Conservation (phyloP, 2,797 vertebrate genomes). For the Amblyopsis hoosieri region DNA sequence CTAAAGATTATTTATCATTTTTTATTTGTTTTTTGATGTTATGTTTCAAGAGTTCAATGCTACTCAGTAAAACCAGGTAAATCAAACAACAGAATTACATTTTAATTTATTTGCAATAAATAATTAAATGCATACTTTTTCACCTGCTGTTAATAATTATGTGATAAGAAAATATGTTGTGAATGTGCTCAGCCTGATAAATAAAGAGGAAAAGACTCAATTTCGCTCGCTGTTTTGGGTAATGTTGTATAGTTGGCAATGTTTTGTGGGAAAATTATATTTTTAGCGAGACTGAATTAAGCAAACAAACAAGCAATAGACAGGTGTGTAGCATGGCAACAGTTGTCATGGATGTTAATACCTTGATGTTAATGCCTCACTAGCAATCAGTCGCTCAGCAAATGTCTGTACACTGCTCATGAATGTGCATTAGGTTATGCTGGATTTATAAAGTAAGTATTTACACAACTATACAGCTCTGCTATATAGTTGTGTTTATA, state of each 20-base stretch:
- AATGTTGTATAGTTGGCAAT: neutral
- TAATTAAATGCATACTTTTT: no score
- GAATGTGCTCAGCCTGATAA: neutral
- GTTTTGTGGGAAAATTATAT: constrained; percentile 2
- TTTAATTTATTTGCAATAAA: no score
- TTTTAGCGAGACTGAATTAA: neutral
- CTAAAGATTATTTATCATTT: no score
- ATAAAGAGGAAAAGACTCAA: neutral
- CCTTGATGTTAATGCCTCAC: constrained; percentile 15
- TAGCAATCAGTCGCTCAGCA: neutral
- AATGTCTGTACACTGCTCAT: neutral
- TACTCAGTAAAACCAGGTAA: no score
- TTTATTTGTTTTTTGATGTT: no score
- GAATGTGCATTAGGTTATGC: constrained; percentile 1
- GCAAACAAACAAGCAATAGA: neutral
- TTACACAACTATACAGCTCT: no score
- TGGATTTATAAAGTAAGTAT: constrained; percentile 1
- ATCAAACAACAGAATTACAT: no score
- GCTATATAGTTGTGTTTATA: no score
- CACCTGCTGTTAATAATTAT: no score
- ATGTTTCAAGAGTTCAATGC: no score
- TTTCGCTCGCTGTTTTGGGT: neutral
- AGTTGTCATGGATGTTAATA: constrained; percentile 16
- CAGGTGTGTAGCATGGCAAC: constrained; percentile 10
- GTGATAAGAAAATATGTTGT: neutral